A percentile compares a stretch with the other conserved stretches of the same genome.
Evolutionary conservation across 2,113 vertebrate species (phyloP).

Genomic region (Tamias sibiricus): DNA sequence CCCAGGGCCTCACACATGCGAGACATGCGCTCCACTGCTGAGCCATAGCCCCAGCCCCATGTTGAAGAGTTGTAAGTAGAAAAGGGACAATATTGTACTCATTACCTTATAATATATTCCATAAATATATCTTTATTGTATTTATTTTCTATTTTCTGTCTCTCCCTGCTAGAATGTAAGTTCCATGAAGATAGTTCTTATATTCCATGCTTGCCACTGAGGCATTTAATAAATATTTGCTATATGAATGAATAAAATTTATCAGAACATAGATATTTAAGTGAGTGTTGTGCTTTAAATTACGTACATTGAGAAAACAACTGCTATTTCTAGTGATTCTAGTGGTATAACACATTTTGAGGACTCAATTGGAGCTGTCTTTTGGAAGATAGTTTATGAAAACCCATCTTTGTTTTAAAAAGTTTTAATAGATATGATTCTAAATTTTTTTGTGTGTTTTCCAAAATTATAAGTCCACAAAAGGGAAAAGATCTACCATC

Average conservation of each 20-base stretch:
- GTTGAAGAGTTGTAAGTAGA: neutral
- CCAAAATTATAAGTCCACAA: conserved; percentile 12
- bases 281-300: neutral
- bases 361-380: neutral
- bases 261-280: conserved; percentile 15
- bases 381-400: conserved; percentile 51
- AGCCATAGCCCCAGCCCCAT: too few species aligned
- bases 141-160: neutral
- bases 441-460: conserved; percentile 31
- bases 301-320: neutral
- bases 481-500: conserved; percentile 4
- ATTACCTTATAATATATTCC: neutral
- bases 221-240: conserved; percentile 24
- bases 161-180: neutral
- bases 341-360: neutral
- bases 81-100: neutral
- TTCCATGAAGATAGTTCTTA: neutral
- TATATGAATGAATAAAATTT: conserved; percentile 30
- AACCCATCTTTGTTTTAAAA: neutral
- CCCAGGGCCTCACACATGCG: too few species aligned
- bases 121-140: neutral
- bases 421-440: neutral
- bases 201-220: neutral
- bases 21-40: too few species aligned
- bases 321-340: conserved; percentile 2